A percentile compares a stretch with the other conserved stretches of the same genome.
Conservation (phyloP, 2,888 invertebrate genomes). For the Ptychoptera albimana region DNA sequence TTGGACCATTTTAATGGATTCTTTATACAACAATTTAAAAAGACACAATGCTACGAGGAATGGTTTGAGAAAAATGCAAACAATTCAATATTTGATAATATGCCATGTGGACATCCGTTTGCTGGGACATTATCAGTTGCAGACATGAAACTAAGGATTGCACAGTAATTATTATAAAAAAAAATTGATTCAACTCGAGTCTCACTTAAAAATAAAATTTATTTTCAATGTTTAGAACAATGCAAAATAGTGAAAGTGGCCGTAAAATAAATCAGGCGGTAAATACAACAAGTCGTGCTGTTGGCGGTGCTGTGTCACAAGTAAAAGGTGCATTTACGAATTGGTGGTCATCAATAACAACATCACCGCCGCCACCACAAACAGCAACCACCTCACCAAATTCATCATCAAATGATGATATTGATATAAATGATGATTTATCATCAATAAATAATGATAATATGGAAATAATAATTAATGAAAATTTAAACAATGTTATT, state of each 20-base stretch:
- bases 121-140: slow-evolving; percentile 86
- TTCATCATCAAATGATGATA: too few species aligned
- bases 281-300: slow-evolving; percentile 77
- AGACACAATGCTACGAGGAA: slow-evolving; percentile 74
- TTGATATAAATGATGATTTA: too few species aligned
- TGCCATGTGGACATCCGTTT: slow-evolving; percentile 80
- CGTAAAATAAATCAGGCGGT: slow-evolving; percentile 88
- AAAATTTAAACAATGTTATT: too few species aligned
- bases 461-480: too few species aligned
- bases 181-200: neutral
- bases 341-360: slow-evolving; percentile 66
- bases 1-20: slow-evolving; percentile 74
- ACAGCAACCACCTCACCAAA: neutral
- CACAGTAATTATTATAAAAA: slow-evolving; percentile 53
- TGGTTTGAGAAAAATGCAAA: slow-evolving; percentile 57
- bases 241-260: slow-evolving; percentile 88
- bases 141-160: slow-evolving; percentile 80
- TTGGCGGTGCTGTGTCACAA: slow-evolving; percentile 75
- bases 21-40: slow-evolving; percentile 72
- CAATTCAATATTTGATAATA: slow-evolving; percentile 46
- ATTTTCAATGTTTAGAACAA: slow-evolving; percentile 47
- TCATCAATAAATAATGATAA: too few species aligned
- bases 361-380: slow-evolving; percentile 23
- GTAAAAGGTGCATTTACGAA: slow-evolving; percentile 74
- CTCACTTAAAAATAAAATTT: neutral